These are phyloP conservation scores for Aphyosemion australe DNA, from an alignment of 2,113 vertebrate species.

Conservation along the genomic window DNA sequence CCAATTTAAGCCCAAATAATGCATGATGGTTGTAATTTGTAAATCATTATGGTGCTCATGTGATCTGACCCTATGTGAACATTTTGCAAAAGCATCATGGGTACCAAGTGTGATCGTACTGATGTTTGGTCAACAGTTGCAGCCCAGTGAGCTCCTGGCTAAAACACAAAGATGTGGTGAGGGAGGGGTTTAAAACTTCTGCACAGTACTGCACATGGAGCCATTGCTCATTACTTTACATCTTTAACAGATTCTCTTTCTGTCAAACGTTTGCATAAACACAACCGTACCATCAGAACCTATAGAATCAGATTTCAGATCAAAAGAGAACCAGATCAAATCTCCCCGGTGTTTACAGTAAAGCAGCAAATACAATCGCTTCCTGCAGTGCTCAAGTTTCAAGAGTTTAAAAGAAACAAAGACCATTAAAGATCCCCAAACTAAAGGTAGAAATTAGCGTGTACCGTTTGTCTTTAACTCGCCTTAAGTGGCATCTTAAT, in stretches of 20 bases:
- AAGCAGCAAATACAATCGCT: constrained; percentile 6
- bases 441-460: constrained; percentile 26
- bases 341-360: constrained; percentile 21
- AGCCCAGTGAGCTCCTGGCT: no score
- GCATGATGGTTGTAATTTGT: no score
- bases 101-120: no score
- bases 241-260: background rate
- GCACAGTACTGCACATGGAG: background rate
- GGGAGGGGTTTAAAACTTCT: background rate
- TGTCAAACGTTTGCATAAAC: background rate
- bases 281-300: constrained; percentile 1
- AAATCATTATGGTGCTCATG: no score
- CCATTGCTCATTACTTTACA: background rate
- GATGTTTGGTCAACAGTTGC: no score
- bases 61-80: no score
- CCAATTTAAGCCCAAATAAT: no score
- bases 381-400: background rate
- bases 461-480: constrained; percentile 10
- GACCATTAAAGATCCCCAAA: constrained; percentile 8
- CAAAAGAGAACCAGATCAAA: constrained; percentile 7
- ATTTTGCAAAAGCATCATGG: no score
- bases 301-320: constrained; percentile 24
- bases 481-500: constrained; percentile 16
- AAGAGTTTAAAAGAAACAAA: background rate
- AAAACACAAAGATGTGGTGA: background rate